Percentiles rank a stretch among this genome's conserved stretches.
phyloP scores from a whole-genome alignment of 2,888 invertebrate genomes.

The Eilema caniola region DNA sequence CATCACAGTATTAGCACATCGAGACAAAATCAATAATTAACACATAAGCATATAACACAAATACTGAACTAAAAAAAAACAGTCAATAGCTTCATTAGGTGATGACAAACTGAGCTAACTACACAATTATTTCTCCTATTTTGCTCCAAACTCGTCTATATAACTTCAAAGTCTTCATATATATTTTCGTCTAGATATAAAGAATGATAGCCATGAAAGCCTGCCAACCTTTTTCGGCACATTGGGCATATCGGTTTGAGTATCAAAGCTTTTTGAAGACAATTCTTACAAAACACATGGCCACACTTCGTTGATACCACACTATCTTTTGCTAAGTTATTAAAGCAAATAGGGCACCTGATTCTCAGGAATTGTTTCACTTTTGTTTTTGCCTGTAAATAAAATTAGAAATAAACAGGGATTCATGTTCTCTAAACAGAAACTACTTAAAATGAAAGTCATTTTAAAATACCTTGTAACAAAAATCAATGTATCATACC shows the following conservation, averaged over 20 bases:
- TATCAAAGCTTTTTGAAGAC: constrained; percentile 56
- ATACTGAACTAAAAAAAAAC: constrained; percentile 4
- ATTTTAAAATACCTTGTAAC: neutral
- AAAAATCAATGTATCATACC: neutral
- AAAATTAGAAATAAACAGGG: neutral
- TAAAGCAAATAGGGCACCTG: constrained; percentile 65
- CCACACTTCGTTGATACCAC: constrained; percentile 64
- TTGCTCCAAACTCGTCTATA: constrained; percentile 19
- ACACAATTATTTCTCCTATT: constrained; percentile 3
- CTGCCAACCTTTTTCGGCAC: constrained; percentile 54
- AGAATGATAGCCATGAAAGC: constrained; percentile 51
- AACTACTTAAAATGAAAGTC: neutral
- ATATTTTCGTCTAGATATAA: constrained; percentile 52
- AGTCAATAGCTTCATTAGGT: neutral
- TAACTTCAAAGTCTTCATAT: constrained; percentile 34
- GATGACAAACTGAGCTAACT: neutral
- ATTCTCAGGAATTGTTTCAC: constrained; percentile 50
- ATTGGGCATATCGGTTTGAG: constrained; percentile 55
- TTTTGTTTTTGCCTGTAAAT: constrained; percentile 47
- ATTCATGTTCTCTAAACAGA: neutral
- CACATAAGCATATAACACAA: neutral
- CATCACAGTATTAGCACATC: constrained; percentile 10
- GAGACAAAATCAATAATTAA: neutral
- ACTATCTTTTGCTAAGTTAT: constrained; percentile 52
- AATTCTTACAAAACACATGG: constrained; percentile 63